phyloP scores from a whole-genome alignment of 1,140 invertebrate species.

The Leptopilina boulardi region DNA sequence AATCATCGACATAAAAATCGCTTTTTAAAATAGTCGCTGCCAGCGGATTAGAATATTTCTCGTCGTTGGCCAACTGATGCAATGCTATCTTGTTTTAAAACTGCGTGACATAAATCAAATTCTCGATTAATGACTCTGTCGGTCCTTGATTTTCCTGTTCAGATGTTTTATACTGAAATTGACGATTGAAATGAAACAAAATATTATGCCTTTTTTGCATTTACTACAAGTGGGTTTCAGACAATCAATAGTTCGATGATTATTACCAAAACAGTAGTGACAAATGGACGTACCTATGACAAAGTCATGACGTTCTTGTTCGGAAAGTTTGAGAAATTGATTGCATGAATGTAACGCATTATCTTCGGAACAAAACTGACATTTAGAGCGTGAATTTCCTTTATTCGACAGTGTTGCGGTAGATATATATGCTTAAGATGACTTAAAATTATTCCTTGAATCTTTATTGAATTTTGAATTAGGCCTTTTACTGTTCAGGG shows the following conservation, averaged over 20 bases:
- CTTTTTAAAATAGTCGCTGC: neutral
- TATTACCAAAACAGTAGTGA: neutral
- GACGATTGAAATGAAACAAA: too few species aligned
- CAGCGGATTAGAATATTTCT: neutral
- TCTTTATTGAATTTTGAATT: too few species aligned
- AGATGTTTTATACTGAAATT: too few species aligned
- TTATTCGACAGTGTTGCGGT: too few species aligned
- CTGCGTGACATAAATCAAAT: neutral
- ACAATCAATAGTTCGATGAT: neutral
- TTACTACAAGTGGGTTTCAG: neutral
- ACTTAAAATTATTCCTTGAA: too few species aligned
- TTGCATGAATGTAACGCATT: neutral
- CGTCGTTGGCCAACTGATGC: neutral
- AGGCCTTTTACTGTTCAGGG: too few species aligned
- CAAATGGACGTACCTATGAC: neutral
- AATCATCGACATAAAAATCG: constrained; percentile 14
- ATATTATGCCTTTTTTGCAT: neutral
- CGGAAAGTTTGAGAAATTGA: neutral
- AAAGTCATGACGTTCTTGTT: neutral
- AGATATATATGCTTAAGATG: too few species aligned
- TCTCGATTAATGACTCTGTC: neutral
- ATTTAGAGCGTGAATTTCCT: too few species aligned
- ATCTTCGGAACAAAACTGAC: neutral
- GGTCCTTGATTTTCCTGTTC: too few species aligned
- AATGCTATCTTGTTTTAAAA: neutral